phyloP scores from a whole-genome alignment of 2,888 invertebrate species.

The Synergus itoensis region DNA sequence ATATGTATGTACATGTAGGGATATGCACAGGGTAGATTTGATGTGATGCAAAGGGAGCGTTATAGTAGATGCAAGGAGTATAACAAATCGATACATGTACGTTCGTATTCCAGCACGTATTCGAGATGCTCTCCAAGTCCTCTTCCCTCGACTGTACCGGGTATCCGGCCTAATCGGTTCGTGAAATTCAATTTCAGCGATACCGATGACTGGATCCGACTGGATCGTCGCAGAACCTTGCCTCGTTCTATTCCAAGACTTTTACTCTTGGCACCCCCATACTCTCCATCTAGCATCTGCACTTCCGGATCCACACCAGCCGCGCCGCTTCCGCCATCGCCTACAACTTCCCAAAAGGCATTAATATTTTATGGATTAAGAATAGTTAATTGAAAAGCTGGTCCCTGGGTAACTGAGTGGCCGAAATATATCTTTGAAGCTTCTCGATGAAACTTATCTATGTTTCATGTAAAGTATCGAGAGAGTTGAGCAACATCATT shows the following conservation, averaged over 20 bases:
- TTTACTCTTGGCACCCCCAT: conserved; percentile 12
- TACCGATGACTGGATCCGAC: conserved; percentile 57
- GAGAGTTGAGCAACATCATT: not conserved
- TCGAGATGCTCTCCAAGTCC: conserved; percentile 23
- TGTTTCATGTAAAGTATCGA: not conserved
- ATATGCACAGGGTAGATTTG: not conserved
- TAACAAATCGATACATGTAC: conserved; percentile 33
- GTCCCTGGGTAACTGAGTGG: not conserved
- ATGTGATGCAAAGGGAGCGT: not conserved
- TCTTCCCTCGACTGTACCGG: conserved; percentile 22
- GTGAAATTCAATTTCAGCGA: conserved; percentile 66
- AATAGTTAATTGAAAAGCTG: conserved; percentile 54
- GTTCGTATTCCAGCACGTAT: conserved; percentile 26
- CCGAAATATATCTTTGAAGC: conserved; percentile 1
- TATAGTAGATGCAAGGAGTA: conserved; percentile 25
- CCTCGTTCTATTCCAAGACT: conserved; percentile 47
- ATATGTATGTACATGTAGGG: not conserved
- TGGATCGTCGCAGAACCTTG: conserved; percentile 54
- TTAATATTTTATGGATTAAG: conserved; percentile 52
- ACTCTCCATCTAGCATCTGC: conserved; percentile 28
- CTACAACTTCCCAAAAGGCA: conserved; percentile 47
- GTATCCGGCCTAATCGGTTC: conserved; percentile 55
- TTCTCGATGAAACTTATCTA: not conserved
- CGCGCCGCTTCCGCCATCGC: conserved; percentile 29
- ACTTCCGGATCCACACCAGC: conserved; percentile 22